Evolutionary conservation across 1,140 invertebrate species (phyloP).

Genomic region (Zaprionus vittiger): DNA sequence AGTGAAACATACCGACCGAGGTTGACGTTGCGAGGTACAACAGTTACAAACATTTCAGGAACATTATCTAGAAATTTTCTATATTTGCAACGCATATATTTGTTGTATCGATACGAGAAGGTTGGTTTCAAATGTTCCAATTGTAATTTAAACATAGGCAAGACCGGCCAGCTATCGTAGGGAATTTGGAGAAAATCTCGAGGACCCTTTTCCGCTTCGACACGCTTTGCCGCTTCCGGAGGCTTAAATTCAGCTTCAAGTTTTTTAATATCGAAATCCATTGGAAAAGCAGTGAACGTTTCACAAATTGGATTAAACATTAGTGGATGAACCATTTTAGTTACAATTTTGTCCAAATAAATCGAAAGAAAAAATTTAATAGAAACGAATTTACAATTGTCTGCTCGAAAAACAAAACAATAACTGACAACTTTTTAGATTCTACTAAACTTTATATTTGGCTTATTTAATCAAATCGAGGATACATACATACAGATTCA

Average conservation of each 20-base stretch:
- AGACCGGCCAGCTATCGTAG: constrained; percentile 53
- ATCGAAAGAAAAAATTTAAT: neutral
- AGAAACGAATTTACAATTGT: neutral
- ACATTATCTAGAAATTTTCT: constrained; percentile 61
- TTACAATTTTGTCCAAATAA: neutral
- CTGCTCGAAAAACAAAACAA: neutral
- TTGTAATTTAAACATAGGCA: constrained; percentile 59
- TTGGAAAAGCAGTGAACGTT: constrained; percentile 57
- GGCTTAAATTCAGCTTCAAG: constrained; percentile 52
- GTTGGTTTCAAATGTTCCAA: constrained; percentile 58
- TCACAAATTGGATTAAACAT: constrained; percentile 60
- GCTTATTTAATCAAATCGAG: constrained; percentile 69
- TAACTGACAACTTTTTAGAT: constrained; percentile 24
- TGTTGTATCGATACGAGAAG: constrained; percentile 44
- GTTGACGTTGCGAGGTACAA: neutral
- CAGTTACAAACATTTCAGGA: constrained; percentile 46
- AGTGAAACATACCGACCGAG: no score
- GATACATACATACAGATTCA: constrained; percentile 45
- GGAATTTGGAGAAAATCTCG: constrained; percentile 48
- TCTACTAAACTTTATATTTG: constrained; percentile 73
- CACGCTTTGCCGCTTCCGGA: constrained; percentile 14
- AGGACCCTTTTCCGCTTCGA: constrained; percentile 23
- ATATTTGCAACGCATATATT: constrained; percentile 57
- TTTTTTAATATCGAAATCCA: constrained; percentile 59
- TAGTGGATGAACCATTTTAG: constrained; percentile 15